phyloP scores from a whole-genome alignment of 2,888 invertebrate genomes.

The Agrotis exclamationis region DNA sequence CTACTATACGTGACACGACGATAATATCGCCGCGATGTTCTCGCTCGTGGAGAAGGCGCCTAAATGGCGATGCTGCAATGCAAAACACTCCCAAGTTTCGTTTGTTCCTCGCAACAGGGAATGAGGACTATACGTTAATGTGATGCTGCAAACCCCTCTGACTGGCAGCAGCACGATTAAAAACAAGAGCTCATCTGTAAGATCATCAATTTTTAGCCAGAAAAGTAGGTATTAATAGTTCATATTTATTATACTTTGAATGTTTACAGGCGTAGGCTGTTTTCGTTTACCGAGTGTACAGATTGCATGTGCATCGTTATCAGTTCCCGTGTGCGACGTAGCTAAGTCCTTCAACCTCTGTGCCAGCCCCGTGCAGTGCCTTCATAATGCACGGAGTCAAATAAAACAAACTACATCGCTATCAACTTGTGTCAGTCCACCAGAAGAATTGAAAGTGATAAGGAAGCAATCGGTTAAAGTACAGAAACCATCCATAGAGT shows the following conservation, averaged over 20 bases:
- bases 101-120: too few relatives aligned
- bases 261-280: background rate
- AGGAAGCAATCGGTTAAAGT: background rate
- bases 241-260: background rate
- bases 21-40: too few relatives aligned
- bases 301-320: background rate
- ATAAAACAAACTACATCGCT: background rate
- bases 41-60: too few relatives aligned
- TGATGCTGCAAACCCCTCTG: too few relatives aligned
- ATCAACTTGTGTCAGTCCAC: background rate
- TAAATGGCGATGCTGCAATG: too few relatives aligned
- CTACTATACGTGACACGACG: too few relatives aligned
- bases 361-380: background rate
- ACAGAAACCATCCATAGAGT: slow-evolving; percentile 9
- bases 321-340: background rate
- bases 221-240: too few relatives aligned
- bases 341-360: background rate
- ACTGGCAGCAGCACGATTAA: too few relatives aligned
- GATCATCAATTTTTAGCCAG: too few relatives aligned
- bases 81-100: too few relatives aligned
- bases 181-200: too few relatives aligned
- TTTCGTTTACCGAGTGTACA: background rate
- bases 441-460: background rate
- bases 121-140: too few relatives aligned
- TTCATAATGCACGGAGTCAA: background rate